These are phyloP conservation scores for Anthopleura sola DNA, from an alignment of 64 coral and sea anemone species.

Conservation along the genomic window DNA sequence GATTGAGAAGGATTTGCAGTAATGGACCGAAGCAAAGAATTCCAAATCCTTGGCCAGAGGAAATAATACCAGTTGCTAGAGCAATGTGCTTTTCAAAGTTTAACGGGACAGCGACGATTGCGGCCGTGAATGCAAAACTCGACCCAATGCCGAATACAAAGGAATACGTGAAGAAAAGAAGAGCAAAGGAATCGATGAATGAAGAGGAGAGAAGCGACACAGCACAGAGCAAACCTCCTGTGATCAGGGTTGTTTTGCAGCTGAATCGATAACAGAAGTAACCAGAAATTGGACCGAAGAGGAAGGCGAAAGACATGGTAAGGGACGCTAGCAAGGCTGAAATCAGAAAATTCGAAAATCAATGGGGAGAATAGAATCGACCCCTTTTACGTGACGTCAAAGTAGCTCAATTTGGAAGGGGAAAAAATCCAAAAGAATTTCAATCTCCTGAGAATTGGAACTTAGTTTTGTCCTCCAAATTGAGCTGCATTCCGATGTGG, in stretches of 20 bases:
- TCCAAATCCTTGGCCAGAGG: slow-evolving; percentile 28
- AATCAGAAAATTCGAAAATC: neutral
- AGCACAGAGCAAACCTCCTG: slow-evolving; percentile 25
- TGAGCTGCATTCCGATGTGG: too few relatives aligned
- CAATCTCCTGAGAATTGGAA: too few relatives aligned
- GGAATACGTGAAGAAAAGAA: slow-evolving; percentile 35
- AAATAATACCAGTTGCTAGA: slow-evolving; percentile 24
- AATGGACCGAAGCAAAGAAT: slow-evolving; percentile 17
- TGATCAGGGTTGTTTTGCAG: neutral
- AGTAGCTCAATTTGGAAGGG: too few relatives aligned
- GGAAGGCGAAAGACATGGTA: slow-evolving; percentile 18
- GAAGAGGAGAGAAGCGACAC: slow-evolving; percentile 27
- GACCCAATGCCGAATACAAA: slow-evolving; percentile 29
- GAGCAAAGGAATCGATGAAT: slow-evolving; percentile 11
- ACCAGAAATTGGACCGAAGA: slow-evolving; percentile 25
- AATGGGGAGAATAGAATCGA: too few relatives aligned
- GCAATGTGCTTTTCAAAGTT: slow-evolving; percentile 27
- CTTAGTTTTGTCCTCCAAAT: too few relatives aligned
- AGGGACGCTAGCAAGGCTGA: slow-evolving; percentile 33
- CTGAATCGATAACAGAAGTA: slow-evolving; percentile 1
- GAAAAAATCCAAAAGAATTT: too few relatives aligned
- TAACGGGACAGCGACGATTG: slow-evolving; percentile 24
- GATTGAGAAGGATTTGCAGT: neutral
- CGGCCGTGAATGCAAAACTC: slow-evolving; percentile 22
- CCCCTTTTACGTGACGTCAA: too few relatives aligned